Conservation (phyloP, 2,797 vertebrate species). For the Champsocephalus esox region DNA sequence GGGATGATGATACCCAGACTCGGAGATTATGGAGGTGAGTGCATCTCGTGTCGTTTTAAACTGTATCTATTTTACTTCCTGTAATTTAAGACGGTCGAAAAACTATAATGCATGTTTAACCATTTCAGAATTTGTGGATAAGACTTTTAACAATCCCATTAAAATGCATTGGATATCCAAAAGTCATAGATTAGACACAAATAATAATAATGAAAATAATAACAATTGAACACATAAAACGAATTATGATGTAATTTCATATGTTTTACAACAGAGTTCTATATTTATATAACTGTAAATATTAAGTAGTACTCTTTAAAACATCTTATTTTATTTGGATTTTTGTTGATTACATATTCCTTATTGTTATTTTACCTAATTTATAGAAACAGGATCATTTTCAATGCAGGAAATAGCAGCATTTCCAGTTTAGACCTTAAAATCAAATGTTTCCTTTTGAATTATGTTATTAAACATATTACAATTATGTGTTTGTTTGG, state of each 20-base stretch:
- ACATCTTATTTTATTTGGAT: background rate
- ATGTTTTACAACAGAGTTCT: background rate
- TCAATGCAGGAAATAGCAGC: too few species aligned
- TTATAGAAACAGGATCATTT: background rate
- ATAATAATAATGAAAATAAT: background rate
- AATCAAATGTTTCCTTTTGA: background rate
- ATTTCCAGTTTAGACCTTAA: background rate
- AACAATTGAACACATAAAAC: background rate
- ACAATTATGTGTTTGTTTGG: background rate
- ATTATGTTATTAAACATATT: background rate
- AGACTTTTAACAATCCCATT: background rate
- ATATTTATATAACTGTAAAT: background rate
- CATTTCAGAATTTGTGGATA: background rate
- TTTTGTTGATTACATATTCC: background rate
- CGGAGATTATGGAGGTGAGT: conserved; percentile 87
- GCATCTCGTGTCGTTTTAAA: background rate
- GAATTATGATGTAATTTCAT: background rate
- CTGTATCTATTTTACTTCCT: background rate
- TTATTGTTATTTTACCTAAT: background rate
- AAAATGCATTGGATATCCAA: background rate
- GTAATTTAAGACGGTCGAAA: background rate
- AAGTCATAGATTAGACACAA: background rate
- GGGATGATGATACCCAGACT: conserved; percentile 89
- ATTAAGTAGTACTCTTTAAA: background rate
- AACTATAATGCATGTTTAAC: background rate